phyloP scores from a whole-genome alignment of 2,888 invertebrate genomes.

The Buathra laborator region DNA sequence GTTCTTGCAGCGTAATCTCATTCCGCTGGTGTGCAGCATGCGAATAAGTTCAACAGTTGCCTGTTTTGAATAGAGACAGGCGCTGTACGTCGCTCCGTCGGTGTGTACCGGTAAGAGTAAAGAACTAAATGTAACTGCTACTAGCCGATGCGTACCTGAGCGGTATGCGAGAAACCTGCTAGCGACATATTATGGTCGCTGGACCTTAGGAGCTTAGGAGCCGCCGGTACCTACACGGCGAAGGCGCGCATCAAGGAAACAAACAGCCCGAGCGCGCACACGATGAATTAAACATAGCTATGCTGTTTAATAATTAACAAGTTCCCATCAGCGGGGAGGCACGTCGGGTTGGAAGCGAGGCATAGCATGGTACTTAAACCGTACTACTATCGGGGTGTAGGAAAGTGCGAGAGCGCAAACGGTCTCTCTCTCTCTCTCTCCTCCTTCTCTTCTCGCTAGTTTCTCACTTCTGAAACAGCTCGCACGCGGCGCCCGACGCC shows the following conservation, averaged over 20 bases:
- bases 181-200: constrained; percentile 46
- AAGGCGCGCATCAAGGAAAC: constrained; percentile 84
- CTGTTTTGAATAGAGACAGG: constrained; percentile 30
- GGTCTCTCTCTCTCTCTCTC: constrained; percentile 40
- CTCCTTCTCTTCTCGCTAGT: constrained; percentile 35
- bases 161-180: constrained; percentile 44
- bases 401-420: constrained; percentile 4
- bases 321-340: constrained; percentile 78
- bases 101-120: neutral
- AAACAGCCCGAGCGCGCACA: constrained; percentile 83
- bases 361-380: constrained; percentile 44
- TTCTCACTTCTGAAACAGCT: constrained; percentile 61
- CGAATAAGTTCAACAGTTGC: constrained; percentile 39
- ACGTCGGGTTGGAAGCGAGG: constrained; percentile 71
- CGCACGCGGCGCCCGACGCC: constrained; percentile 66
- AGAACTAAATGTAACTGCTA: constrained; percentile 37
- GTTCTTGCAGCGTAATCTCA: constrained; percentile 68
- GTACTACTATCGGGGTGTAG: constrained; percentile 48
- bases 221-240: constrained; percentile 5
- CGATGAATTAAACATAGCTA: constrained; percentile 84
- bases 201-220: constrained; percentile 60
- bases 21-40: constrained; percentile 32
- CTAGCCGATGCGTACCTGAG: constrained; percentile 63
- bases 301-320: constrained; percentile 85
- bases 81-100: too few species aligned